Conservation (phyloP, 2,797 vertebrate genomes). For the Hoplostethus atlanticus region DNA sequence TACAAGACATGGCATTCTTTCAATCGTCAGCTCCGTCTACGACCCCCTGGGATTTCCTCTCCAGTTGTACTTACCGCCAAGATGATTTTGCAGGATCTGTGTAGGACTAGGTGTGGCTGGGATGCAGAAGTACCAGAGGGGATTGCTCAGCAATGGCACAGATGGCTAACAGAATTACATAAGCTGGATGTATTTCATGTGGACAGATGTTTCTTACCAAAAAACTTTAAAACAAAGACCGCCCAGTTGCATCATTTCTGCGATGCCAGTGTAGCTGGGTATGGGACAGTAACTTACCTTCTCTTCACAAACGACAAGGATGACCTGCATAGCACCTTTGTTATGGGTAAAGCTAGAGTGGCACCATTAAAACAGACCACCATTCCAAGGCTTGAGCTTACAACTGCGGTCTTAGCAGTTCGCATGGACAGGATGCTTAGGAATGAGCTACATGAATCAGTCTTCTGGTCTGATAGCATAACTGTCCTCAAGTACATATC, state of each 20-base stretch:
- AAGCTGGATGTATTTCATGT: constrained; percentile 7
- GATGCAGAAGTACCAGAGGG: constrained; percentile 16
- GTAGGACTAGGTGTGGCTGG: constrained; percentile 5
- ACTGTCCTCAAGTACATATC: constrained; percentile 29
- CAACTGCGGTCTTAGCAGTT: constrained; percentile 21
- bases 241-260: not conserved
- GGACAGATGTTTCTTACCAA: not conserved
- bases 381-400: not conserved
- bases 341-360: not conserved
- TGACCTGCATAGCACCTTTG: not conserved
- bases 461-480: constrained; percentile 34
- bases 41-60: not conserved
- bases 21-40: too few relatives aligned
- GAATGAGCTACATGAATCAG: constrained; percentile 6
- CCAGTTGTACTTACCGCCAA: not conserved
- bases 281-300: not conserved
- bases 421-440: constrained; percentile 1
- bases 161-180: constrained; percentile 7
- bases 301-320: not conserved
- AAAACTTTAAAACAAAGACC: not conserved
- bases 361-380: not conserved
- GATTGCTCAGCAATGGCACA: not conserved
- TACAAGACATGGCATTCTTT: too few relatives aligned
- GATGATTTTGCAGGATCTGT: not conserved
- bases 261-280: not conserved